Percentiles rank a stretch among this genome's conserved stretches.
Conservation (phyloP, 1,140 invertebrate genomes). For the Pachypeltis micranthus region DNA sequence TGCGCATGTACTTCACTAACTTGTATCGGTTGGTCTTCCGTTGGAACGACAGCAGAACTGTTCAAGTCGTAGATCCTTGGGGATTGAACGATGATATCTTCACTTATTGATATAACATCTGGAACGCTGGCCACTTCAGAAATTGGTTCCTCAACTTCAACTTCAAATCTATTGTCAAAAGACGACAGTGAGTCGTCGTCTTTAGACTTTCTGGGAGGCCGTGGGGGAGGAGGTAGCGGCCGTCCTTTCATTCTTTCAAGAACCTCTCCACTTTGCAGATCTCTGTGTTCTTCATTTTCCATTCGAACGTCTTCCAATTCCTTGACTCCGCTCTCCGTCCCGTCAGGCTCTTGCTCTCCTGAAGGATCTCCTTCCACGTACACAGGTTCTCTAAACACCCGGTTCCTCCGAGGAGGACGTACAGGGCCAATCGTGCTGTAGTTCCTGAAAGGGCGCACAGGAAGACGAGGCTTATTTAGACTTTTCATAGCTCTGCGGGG, state of each 20-base stretch:
- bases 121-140: too few relatives aligned
- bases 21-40: background rate
- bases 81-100: too few relatives aligned
- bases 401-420: conserved; percentile 43
- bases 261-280: conserved; percentile 54
- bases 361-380: conserved; percentile 25
- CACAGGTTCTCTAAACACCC: conserved; percentile 34
- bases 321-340: conserved; percentile 19
- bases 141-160: too few relatives aligned
- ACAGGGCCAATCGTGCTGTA: conserved; percentile 54
- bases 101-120: too few relatives aligned
- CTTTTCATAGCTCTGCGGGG: conserved; percentile 30
- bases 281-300: conserved; percentile 38
- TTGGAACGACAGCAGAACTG: too few relatives aligned
- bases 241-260: conserved; percentile 66
- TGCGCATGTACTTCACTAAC: background rate
- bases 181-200: conserved; percentile 15
- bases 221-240: conserved; percentile 65
- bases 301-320: conserved; percentile 21
- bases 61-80: too few relatives aligned
- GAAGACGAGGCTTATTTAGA: conserved; percentile 25
- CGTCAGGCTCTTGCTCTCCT: conserved; percentile 10
- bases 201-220: conserved; percentile 50
- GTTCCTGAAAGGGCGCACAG: conserved; percentile 44
- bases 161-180: background rate